Base-by-base conservation (phyloP, 2,888 invertebrate species). In the Nysson spinosus region DNA sequence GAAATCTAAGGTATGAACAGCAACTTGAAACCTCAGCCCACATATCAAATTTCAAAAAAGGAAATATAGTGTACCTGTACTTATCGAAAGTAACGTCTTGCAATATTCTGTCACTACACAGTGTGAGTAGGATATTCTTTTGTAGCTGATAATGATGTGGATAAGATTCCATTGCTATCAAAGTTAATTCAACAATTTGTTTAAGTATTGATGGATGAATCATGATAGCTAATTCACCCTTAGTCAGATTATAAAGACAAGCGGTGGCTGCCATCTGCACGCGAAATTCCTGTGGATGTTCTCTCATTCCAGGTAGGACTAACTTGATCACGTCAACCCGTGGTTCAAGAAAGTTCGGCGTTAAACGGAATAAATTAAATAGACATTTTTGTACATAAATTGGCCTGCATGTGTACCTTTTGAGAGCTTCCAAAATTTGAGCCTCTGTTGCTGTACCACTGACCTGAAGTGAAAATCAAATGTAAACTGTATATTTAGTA, bases 201-300 rank as follows among this genome's bases (percentile, higher is more conserved):
- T 89, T 89, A 44, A 94, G 87, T 69, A 91, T 87, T 11, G 88
- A 88, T 0, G 93, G 92, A 83, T 93, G 93, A 58, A 93, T 90
- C 78, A 89, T 89, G 57, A 89, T 88, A 0, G 92, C 91, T 5
- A 92, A 83, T 72, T 92, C 91, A 14, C 91, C 91, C 76, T 92
- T 90, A 0, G 93, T 92, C 47, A 94, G 88, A 85, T 93, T 93
- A 82, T 93, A 93, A 14, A 94, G 88, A 81, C 93, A 93, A 12
- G 93, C 93, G 2, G 93, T 93, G 9, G 92, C 93, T 9, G 93
- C 93, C 90, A 93, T 91, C 85, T 93, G 93, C 14, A 93, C 91
- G 11, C 91, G 91, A 69, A 92, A 90, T 70, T 89, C 88, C 39
- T 87, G 86, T 3, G 89, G 88, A 83, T 91, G 90, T 14, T 85